These are phyloP conservation scores for Lagopus leucura DNA, from an alignment of 2,113 vertebrate genomes.

Conservation along the genomic window DNA sequence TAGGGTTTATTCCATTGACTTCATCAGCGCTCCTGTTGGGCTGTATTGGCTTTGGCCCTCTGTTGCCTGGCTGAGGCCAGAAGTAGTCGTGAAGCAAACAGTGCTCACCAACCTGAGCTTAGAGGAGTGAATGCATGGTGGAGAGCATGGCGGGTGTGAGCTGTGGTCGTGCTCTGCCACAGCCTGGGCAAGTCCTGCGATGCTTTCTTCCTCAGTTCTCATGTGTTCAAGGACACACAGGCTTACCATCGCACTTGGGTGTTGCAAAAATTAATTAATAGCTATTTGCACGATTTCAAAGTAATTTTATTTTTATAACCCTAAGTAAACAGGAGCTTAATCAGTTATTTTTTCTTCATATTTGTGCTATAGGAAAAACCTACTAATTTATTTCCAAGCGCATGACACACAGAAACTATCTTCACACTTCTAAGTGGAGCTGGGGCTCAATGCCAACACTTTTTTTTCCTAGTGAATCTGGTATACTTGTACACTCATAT, in stretches of 20 bases:
- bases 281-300: neutral
- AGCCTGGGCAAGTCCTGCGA: neutral
- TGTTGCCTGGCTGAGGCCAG: neutral
- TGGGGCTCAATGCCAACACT: slow-evolving; percentile 33
- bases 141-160: neutral
- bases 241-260: neutral
- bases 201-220: slow-evolving; percentile 1
- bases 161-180: rapidly evolving
- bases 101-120: rapidly evolving
- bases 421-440: slow-evolving; percentile 64
- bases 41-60: neutral
- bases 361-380: slow-evolving; percentile 25
- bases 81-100: neutral
- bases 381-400: slow-evolving; percentile 46
- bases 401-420: slow-evolving; percentile 35
- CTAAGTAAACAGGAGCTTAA: neutral
- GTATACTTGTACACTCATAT: slow-evolving; percentile 8
- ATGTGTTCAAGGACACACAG: neutral
- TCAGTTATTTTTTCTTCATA: slow-evolving; percentile 39
- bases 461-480: slow-evolving; percentile 41
- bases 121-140: neutral
- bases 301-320: neutral
- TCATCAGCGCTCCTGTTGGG: neutral
- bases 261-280: slow-evolving; percentile 46
- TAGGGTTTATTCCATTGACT: neutral